Percentiles rank a stretch among this genome's conserved stretches.
Conservation (phyloP, 2,797 vertebrate species). For the Eutrigla gurnardus region DNA sequence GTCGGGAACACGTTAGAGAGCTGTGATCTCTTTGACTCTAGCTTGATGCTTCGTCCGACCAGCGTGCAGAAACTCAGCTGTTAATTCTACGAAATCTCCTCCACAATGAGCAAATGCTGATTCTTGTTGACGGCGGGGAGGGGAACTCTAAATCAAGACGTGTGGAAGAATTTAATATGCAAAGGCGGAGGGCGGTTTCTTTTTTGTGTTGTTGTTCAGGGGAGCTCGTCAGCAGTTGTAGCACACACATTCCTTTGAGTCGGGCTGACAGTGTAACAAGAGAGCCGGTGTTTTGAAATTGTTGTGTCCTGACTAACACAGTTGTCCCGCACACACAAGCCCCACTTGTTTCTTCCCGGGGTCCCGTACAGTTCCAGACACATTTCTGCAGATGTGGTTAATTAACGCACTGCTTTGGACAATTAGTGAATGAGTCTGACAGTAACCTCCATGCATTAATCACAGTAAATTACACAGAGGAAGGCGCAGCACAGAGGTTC, state of each 20-base stretch:
- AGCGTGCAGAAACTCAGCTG: constrained; percentile 49
- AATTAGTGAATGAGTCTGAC: constrained; percentile 85
- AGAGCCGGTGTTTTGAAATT: constrained; percentile 25
- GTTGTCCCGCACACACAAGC: constrained; percentile 25
- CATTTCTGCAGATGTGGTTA: constrained; percentile 81
- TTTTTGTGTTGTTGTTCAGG: background rate
- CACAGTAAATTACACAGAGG: constrained; percentile 87
- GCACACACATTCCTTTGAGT: background rate
- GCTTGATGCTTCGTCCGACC: constrained; percentile 59
- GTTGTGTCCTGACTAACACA: constrained; percentile 26
- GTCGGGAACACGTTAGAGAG: constrained; percentile 55
- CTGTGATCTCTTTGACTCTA: constrained; percentile 67
- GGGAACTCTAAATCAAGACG: constrained; percentile 19
- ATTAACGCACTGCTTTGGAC: constrained; percentile 78
- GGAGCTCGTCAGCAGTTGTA: background rate
- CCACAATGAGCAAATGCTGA: constrained; percentile 1
- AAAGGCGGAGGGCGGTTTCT: background rate
- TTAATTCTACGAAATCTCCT: constrained; percentile 42
- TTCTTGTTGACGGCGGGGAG: constrained; percentile 1
- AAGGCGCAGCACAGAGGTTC: constrained; percentile 82
- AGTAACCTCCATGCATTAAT: constrained; percentile 86
- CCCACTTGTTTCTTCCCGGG: background rate
- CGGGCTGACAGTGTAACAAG: constrained; percentile 19
- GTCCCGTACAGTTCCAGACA: constrained; percentile 57
- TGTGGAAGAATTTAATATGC: constrained; percentile 11